phyloP scores from a whole-genome alignment of 2,113 vertebrate species.

The Leuciscus idus region DNA sequence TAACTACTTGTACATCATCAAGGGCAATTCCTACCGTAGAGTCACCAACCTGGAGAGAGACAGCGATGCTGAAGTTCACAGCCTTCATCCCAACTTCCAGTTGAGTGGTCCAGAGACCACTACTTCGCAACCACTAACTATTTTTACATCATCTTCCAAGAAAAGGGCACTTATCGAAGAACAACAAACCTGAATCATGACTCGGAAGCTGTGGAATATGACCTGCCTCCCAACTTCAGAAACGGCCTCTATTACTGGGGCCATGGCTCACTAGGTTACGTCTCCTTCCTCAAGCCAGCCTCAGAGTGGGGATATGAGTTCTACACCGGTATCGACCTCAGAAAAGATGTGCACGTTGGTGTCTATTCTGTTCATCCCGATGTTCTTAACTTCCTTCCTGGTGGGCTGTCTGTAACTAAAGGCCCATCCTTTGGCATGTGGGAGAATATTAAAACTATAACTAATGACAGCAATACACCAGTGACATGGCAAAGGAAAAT shows the following conservation, averaged over 20 bases:
- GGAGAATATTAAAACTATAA: no score
- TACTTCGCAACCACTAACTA: no score
- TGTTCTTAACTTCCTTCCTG: conserved; percentile 23
- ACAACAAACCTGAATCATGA: neutral
- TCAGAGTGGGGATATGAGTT: neutral
- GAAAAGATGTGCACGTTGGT: neutral
- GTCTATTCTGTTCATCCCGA: neutral
- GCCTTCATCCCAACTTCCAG: no score
- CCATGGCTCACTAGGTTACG: no score
- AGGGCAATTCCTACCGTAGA: no score
- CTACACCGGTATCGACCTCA: neutral
- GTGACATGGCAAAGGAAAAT: no score
- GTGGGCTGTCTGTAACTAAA: conserved; percentile 4
- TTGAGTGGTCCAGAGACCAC: no score
- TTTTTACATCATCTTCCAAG: conserved; percentile 17
- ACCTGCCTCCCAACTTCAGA: neutral
- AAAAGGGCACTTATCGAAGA: neutral
- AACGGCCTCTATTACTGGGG: conserved; percentile 28
- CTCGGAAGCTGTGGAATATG: neutral
- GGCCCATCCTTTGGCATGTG: no score
- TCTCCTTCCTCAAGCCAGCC: neutral
- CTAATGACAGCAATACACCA: no score
- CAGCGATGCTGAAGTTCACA: no score
- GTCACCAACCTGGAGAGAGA: no score
- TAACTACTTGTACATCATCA: conserved; percentile 4